Base-by-base conservation (phyloP, 2,888 invertebrate species). In the Drosophila barbarae region DNA sequence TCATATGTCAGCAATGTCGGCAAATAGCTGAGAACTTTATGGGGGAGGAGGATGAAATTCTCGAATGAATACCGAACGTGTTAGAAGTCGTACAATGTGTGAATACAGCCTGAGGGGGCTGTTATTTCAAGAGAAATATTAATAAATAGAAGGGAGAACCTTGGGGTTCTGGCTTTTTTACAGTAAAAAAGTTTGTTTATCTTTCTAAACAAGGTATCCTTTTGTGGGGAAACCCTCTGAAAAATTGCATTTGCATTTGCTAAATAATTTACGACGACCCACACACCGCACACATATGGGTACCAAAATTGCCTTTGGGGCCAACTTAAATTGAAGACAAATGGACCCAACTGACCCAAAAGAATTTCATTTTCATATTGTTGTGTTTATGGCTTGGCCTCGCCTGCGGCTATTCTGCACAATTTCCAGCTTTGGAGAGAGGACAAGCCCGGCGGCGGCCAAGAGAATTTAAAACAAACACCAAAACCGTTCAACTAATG, bases 191-290 rank as follows among this genome's bases (percentile, higher is more conserved):
- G 30, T 41, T 34, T 18, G 18, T 56, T 55, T 58, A 32, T 55
- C 26, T 34, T 41, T 41, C 26, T 13, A 46, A 34, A 26, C 23
- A 34, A 38, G 21, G 23, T 38, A 30, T 38, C 44, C 36, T 21
- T 54, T 32, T 49, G 52, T n/a, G 28, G 2, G 30, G 13, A 32
- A 32, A 6, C 13, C 39, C 21, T n/a, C 50, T 38, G 55, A 41
- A 42, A 66, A 69, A 60, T 65, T 65, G 58, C 49, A 71, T 71
- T 71, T 81, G 49, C 72, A 72, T 73, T 73, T 74, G 49, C 41
- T 59, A 73, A 81, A 75, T 73, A 57, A 83, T 74, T 80, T 74
- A 53, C 61, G 30, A 18, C 8, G n/a, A n/a, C n/a, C n/a, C n/a
- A n/a, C n/a, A n/a, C n/a, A n/a, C 18, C 15, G 10, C 26, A 13